Percentiles rank a stretch among this genome's conserved stretches.
phyloP scores from a whole-genome alignment of 2,797 vertebrate species.

The Acropternis orthonyx region DNA sequence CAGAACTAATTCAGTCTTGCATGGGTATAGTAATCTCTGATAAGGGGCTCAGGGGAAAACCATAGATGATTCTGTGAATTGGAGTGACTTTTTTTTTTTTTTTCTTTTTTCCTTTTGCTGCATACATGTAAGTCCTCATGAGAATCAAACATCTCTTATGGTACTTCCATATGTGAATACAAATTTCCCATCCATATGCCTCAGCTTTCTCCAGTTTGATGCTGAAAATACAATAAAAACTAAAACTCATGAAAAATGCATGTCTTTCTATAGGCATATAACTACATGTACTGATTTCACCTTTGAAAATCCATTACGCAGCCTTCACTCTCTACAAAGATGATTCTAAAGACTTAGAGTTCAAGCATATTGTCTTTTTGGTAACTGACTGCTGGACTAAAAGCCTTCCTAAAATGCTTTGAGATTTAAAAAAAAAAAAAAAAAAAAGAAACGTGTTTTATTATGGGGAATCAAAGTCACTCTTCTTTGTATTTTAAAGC shows the following conservation, averaged over 20 bases:
- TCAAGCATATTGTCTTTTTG: background rate
- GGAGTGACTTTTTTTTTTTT: background rate
- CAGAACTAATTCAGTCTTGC: background rate
- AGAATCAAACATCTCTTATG: background rate
- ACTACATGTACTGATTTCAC: background rate
- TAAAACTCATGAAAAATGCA: background rate
- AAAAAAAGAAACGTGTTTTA: background rate
- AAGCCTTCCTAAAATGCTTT: background rate
- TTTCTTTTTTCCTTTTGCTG: background rate
- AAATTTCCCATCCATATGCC: background rate
- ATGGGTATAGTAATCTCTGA: background rate
- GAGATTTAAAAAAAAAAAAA: background rate
- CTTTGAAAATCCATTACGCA: background rate
- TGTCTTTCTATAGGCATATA: background rate
- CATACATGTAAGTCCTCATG: background rate
- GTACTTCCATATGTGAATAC: background rate
- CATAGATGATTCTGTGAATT: background rate
- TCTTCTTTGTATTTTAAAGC: background rate
- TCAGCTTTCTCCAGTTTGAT: background rate
- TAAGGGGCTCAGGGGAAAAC: background rate
- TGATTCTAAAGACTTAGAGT: background rate
- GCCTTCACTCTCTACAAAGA: background rate
- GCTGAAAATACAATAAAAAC: background rate
- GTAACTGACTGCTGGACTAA: background rate
- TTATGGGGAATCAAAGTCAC: background rate